Base-by-base conservation (phyloP, 2,888 invertebrate species). In the Teleogryllus oceanicus region DNA sequence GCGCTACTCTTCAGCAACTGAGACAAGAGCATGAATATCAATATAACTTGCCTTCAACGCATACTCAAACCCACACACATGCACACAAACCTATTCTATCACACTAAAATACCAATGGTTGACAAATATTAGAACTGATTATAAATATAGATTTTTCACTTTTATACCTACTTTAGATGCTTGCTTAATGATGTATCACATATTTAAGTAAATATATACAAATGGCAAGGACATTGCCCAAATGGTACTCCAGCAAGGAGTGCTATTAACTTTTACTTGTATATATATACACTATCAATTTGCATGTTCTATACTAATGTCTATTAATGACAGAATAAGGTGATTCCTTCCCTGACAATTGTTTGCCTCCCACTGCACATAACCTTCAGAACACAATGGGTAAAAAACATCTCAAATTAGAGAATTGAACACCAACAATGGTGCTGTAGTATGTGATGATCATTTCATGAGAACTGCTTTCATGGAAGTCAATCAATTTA, bases 51-150 rank as follows among this genome's bases (percentile, higher is more conserved):
- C 4, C 62, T 62, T 62, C 62, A 62, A 13, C 4, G 13, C 62
- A 62, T 18, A 62, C 62, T 62, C 62, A 62, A 62, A 62, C 62
- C 62, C 62, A 62, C 62, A 12, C 62, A 62, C 62, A 62, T 62
- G n/a, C 62, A 62, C 62, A 62, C 62, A 62, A 62, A 62, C 62
- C 13, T n/a, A 62, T 62, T 62, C 62, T 62, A 62, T 13, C 62
- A 62, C 62, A 62, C 62, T 8, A 62, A 62, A 62, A 62, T 62
- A 62, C 62, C 62, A 62, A 62, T 62, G 62, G 62, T 62, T 62
- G 62, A 62, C 62, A 62, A 62, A 62, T n/a, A 62, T 62, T 62
- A 62, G 62, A 62, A 62, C 62, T 62, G 62, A 62, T 62, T 62
- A 62, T 62, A 62, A 62, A 62, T 62, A 62, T 62, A 62, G 62